Percentiles rank a stretch among this genome's conserved stretches.
phyloP scores from a whole-genome alignment of 2,888 invertebrate genomes.

The Drosophila cyrtoloma region DNA sequence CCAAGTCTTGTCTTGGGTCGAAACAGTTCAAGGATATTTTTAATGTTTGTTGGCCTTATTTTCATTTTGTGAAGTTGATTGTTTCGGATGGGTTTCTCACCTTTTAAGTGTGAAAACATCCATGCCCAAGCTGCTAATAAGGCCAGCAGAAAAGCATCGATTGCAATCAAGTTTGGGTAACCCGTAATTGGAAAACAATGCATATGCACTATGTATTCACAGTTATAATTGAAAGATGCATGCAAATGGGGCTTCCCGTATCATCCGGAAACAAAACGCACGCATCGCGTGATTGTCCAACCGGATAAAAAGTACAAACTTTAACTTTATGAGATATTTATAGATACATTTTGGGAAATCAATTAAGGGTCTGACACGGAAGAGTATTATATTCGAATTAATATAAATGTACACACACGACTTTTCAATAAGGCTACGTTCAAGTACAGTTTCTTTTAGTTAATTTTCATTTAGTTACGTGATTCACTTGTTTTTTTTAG shows the following conservation, averaged over 20 bases:
- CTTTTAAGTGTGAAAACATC: conserved; percentile 39
- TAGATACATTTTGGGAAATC: background rate
- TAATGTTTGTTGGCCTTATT: conserved; percentile 13
- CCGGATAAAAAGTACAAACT: conserved; percentile 14
- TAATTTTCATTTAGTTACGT: background rate
- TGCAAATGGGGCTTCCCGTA: conserved; percentile 40
- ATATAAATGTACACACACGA: background rate
- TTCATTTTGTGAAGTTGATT: conserved; percentile 30
- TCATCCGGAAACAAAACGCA: conserved; percentile 13
- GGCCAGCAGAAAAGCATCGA: background rate
- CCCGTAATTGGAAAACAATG: conserved; percentile 9
- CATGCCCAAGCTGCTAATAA: conserved; percentile 3
- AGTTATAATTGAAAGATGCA: conserved; percentile 41
- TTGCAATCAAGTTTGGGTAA: conserved; percentile 4
- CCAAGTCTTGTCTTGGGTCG: background rate
- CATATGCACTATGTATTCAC: conserved; percentile 21
- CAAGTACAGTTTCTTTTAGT: background rate
- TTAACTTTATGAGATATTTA: background rate
- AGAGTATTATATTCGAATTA: conserved; percentile 5
- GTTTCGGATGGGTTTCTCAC: conserved; percentile 27
- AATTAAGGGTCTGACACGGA: background rate
- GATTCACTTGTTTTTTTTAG: conserved; percentile 1
- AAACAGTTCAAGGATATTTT: conserved; percentile 26
- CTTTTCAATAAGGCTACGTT: background rate
- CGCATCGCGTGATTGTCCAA: conserved; percentile 34